Evolutionary conservation across 2,888 invertebrate species (phyloP), one percentile per base, ranked within the genome.

Genomic region (Elegia similella): DNA sequence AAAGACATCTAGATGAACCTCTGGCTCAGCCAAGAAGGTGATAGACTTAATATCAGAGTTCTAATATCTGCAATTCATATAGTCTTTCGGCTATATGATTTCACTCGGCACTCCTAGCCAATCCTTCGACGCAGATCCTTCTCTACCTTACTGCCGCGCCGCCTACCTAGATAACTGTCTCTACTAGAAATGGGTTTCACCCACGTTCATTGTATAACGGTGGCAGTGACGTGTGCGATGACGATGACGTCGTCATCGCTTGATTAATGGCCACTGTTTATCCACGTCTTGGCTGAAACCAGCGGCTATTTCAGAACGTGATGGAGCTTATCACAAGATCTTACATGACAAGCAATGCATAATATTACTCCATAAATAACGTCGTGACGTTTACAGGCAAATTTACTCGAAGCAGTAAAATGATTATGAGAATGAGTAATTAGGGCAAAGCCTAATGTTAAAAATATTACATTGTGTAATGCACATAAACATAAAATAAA

Each of bases 291-390:
- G 29, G 43, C 48, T 16, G 38, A 52, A 29, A 52, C 50, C 30
- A 44, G 44, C 15, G 17, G 7, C 52, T 42, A 55, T 44, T 43
- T 42, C 29, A 16, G 38, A 46, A 17, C 42, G 38, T 59, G 56
- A 56, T 56, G 44, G 34, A 38, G 16, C 50, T 50, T 50, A 50
- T 50, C 50, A 50, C 50, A 50, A 50, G 50, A 50, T 50, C 50
- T 50, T 50, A 50, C 43, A 29, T 16, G 42, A 29, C 15, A 10
- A 23, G 42, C 34, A 44, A 57, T 52, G 44, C 17, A 42, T 34
- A 38, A 48, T 52, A 38, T 57, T 46, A 38, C 30, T 12, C 16
- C 16, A 52, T 50, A 56, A 56, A 56, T 50, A 43, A 48, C 47
- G 38, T 56, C 29, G 8, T 50, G 54, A 56, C 46, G 42, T 32